Evolutionary conservation across 2,113 vertebrate genomes (phyloP).

Genomic region (Ophthalmolycus amberensis): DNA sequence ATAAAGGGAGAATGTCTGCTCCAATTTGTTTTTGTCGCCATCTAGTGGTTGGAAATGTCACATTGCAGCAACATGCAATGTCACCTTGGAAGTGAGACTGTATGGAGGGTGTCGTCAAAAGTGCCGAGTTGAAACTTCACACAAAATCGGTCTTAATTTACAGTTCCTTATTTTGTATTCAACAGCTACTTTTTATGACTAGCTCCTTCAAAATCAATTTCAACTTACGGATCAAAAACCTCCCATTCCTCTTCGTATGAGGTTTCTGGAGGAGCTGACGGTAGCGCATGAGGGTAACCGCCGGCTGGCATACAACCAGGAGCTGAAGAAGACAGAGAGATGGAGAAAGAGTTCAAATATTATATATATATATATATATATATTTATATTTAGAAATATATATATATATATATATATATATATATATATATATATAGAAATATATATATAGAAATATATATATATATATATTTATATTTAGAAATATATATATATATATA

Average conservation of each 20-base stretch:
- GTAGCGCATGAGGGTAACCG: constrained; percentile 85
- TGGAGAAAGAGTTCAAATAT: constrained; percentile 12
- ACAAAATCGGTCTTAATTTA: neutral
- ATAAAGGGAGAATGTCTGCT: neutral
- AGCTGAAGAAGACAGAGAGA: constrained; percentile 75
- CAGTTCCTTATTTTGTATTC: neutral
- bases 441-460: too few relatives aligned
- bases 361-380: neutral
- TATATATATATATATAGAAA: too few relatives aligned
- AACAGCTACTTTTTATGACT: neutral
- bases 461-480: too few relatives aligned
- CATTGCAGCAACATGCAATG: constrained; percentile 26
- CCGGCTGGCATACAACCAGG: constrained; percentile 90
- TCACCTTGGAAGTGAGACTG: constrained; percentile 48
- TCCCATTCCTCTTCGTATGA: constrained; percentile 99
- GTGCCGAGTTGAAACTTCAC: neutral
- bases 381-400: too few relatives aligned
- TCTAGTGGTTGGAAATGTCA: constrained; percentile 29
- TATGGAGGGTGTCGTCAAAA: neutral
- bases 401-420: too few relatives aligned
- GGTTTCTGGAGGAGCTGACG: constrained; percentile 90
- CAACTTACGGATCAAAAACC: constrained; percentile 98
- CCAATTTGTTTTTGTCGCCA: constrained; percentile 45
- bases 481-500: too few relatives aligned
- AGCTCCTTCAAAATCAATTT: constrained; percentile 68